phyloP scores from a whole-genome alignment of 35 echinoderm and acorn worm species.

The Apostichopus japonicus region DNA sequence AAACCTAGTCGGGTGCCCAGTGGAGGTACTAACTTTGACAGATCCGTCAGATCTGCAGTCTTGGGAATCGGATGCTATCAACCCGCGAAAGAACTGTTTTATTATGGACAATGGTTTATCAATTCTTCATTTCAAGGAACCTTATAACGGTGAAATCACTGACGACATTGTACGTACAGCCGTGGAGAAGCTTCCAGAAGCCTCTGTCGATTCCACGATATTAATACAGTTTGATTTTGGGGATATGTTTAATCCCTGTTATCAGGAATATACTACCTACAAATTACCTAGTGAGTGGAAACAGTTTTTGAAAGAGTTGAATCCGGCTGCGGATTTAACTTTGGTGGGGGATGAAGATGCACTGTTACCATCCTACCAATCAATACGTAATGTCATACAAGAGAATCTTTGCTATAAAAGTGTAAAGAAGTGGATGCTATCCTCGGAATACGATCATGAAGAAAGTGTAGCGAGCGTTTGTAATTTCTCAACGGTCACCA shows the following conservation, averaged over 20 bases:
- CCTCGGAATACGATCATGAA: neutral
- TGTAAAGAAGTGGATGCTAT: neutral
- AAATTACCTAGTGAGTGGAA: neutral
- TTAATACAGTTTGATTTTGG: neutral
- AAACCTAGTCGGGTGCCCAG: neutral
- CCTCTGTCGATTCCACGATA: neutral
- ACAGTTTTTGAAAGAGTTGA: neutral
- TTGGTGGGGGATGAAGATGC: neutral
- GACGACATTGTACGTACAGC: neutral
- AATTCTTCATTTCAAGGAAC: neutral
- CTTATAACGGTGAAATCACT: neutral
- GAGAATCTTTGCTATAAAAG: neutral
- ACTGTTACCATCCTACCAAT: neutral
- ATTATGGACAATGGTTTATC: conserved; percentile 5
- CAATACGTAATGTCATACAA: neutral
- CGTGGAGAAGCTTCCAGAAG: neutral
- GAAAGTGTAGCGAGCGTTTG: neutral
- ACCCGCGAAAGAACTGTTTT: neutral
- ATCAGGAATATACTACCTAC: neutral
- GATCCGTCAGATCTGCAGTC: neutral
- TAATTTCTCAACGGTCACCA: neutral
- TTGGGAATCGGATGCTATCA: neutral
- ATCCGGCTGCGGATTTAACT: neutral
- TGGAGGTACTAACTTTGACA: neutral
- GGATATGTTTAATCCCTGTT: neutral